These are phyloP conservation scores for Holacanthella duospinosa DNA, from an alignment of 2,888 invertebrate genomes.

Conservation along the genomic window DNA sequence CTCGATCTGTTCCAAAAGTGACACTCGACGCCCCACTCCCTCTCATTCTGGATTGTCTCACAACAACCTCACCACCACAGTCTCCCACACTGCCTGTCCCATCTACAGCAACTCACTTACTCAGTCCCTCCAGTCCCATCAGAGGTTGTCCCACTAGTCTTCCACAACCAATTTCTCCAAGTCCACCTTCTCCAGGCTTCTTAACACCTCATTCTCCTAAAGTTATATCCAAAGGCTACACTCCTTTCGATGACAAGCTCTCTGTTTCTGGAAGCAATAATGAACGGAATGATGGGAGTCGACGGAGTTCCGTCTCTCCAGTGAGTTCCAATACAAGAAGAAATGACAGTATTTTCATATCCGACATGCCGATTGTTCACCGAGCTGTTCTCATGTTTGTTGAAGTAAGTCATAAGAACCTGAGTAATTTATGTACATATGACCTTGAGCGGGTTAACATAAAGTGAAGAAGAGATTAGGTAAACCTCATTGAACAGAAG, in stretches of 20 bases:
- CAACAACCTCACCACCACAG: constrained; percentile 29
- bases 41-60: constrained; percentile 40
- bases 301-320: constrained; percentile 41
- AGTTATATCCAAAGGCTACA: constrained; percentile 26
- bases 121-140: constrained; percentile 38
- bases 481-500: too few species aligned
- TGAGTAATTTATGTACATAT: too few species aligned
- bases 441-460: too few species aligned
- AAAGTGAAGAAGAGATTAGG: too few species aligned
- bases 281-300: constrained; percentile 37
- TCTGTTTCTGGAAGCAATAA: constrained; percentile 14
- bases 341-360: constrained; percentile 41
- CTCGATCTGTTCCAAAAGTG: constrained; percentile 45
- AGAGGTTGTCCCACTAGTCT: constrained; percentile 38
- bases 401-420: constrained; percentile 41
- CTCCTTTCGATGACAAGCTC: constrained; percentile 32
- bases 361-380: constrained; percentile 42
- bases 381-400: constrained; percentile 42
- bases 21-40: constrained; percentile 42
- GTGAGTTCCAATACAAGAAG: constrained; percentile 40
- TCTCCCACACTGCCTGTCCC: constrained; percentile 35
- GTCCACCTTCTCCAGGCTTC: constrained; percentile 32
- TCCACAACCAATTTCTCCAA: constrained; percentile 34
- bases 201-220: constrained; percentile 37
- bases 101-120: constrained; percentile 32